A percentile compares a stretch with the other conserved stretches of the same genome.
Evolutionary conservation across 2,113 vertebrate species (phyloP).

Genomic region (Paedocypris sp.): DNA sequence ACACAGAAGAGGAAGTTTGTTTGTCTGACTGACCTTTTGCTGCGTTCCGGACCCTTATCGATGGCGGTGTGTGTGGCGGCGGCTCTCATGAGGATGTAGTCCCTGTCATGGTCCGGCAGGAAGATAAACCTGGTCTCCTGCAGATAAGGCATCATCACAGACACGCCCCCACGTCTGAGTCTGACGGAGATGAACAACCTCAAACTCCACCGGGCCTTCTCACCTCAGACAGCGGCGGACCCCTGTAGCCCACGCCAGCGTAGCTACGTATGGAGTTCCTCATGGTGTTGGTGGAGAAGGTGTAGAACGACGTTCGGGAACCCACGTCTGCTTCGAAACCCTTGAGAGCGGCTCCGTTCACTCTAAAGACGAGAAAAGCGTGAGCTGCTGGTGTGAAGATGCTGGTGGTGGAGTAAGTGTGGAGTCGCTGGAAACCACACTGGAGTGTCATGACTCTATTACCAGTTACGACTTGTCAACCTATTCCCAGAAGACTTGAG

Average conservation of each 20-base stretch:
- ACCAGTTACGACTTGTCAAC: no score
- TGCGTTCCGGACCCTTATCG: slow-evolving; percentile 43
- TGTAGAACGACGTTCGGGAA: slow-evolving; percentile 64
- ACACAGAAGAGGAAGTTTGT: neutral
- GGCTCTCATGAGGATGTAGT: slow-evolving; percentile 63
- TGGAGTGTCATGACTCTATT: no score
- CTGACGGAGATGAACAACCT: no score
- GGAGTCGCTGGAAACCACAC: no score
- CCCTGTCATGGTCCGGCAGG: slow-evolving; percentile 64
- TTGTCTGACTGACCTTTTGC: slow-evolving; percentile 37
- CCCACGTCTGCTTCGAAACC: slow-evolving; percentile 69
- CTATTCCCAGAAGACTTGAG: no score
- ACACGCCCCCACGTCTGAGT: no score
- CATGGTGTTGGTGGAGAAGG: slow-evolving; percentile 71
- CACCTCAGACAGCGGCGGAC: slow-evolving; percentile 49
- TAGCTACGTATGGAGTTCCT: slow-evolving; percentile 62
- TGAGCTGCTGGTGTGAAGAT: no score
- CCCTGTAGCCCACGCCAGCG: slow-evolving; percentile 33
- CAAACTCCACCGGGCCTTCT: no score
- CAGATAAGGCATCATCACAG: no score
- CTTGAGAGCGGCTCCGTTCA: slow-evolving; percentile 59
- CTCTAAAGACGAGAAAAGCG: slow-evolving; percentile 44
- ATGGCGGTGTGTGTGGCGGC: slow-evolving; percentile 45
- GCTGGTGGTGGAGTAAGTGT: no score
- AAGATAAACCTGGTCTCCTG: slow-evolving; percentile 67